Conservation (phyloP, 2,113 vertebrate genomes). For the Clinocottus analis region DNA sequence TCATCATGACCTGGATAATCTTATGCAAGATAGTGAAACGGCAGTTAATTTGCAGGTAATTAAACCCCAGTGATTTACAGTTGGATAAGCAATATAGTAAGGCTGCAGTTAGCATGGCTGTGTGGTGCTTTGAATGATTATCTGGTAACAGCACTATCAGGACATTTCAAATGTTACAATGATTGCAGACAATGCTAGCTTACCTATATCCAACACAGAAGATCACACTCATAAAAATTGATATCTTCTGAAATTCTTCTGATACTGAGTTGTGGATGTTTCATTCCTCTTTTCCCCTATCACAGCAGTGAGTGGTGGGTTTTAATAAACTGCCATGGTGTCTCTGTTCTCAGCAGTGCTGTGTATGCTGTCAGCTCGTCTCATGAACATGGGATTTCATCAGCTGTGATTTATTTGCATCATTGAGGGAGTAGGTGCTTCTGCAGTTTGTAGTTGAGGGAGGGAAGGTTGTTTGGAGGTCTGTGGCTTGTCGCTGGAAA, state of each 20-base stretch:
- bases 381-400: background rate
- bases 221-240: background rate
- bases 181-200: background rate
- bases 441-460: background rate
- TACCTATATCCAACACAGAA: background rate
- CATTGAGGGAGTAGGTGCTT: background rate
- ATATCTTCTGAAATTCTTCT: background rate
- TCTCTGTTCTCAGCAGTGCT: slow-evolving; percentile 13
- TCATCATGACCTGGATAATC: slow-evolving; percentile 88
- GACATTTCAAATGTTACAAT: background rate
- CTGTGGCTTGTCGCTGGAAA: background rate
- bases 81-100: slow-evolving; percentile 72
- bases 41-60: slow-evolving; percentile 87
- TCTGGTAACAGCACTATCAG: background rate
- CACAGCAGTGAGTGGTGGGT: background rate
- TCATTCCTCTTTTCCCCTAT: background rate
- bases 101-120: slow-evolving; percentile 20
- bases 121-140: slow-evolving; percentile 59
- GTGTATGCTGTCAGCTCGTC: background rate
- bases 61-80: slow-evolving; percentile 87
- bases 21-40: slow-evolving; percentile 92
- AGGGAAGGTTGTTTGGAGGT: background rate
- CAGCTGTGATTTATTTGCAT: background rate
- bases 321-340: slow-evolving; percentile 25
- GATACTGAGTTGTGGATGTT: slow-evolving; percentile 20